These are phyloP conservation scores for Diplazon laetatorius DNA, from an alignment of 2,888 invertebrate genomes.

Conservation along the genomic window DNA sequence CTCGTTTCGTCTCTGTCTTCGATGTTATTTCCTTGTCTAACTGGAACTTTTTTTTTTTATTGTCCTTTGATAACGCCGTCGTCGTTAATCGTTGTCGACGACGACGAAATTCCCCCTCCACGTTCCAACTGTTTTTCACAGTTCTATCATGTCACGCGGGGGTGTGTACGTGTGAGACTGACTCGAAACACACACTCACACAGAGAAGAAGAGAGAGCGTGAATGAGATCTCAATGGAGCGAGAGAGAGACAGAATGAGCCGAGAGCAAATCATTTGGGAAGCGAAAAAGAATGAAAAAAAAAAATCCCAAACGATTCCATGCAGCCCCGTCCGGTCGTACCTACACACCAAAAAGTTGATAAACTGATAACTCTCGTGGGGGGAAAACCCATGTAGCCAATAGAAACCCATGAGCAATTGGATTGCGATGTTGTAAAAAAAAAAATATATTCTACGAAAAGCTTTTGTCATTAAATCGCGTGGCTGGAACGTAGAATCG, in stretches of 20 bases:
- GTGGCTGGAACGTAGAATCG: conserved; percentile 49
- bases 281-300: conserved; percentile 33
- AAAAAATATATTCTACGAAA: too few relatives aligned
- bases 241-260: conserved; percentile 1
- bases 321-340: conserved; percentile 57
- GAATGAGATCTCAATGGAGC: conserved; percentile 33
- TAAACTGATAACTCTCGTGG: conserved; percentile 38
- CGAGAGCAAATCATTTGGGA: not conserved
- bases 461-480: not conserved
- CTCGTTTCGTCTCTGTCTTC: too few relatives aligned
- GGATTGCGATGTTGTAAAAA: too few relatives aligned
- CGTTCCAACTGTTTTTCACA: conserved; percentile 53
- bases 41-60: conserved; percentile 27
- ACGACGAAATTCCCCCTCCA: conserved; percentile 29
- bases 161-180: conserved; percentile 51
- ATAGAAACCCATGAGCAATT: too few relatives aligned
- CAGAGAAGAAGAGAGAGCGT: too few relatives aligned
- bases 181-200: too few relatives aligned
- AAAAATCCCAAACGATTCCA: conserved; percentile 28
- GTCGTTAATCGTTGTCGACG: conserved; percentile 17
- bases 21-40: too few relatives aligned
- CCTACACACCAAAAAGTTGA: conserved; percentile 33
- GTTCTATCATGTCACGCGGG: conserved; percentile 60
- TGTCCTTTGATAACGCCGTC: conserved; percentile 36
- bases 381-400: too few relatives aligned